Conservation (phyloP, 2,113 vertebrate species). For the Esox niger region DNA sequence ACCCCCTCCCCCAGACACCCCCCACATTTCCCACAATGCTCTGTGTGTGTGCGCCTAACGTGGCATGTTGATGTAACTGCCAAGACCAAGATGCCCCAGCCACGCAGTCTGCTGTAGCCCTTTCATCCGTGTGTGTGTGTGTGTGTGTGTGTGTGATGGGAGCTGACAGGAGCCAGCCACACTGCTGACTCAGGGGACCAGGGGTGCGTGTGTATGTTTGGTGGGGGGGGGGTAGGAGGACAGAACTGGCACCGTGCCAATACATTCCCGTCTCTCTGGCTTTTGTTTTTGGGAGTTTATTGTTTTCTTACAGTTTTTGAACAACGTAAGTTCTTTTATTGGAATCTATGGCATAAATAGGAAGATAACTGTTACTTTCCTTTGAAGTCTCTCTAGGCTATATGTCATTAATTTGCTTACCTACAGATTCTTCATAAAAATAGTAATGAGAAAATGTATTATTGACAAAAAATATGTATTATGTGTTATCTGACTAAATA, state of each 20-base stretch:
- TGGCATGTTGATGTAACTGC: constrained; percentile 51
- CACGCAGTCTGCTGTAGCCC: constrained; percentile 57
- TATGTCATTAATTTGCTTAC: constrained; percentile 10
- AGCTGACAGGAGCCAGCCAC: constrained; percentile 52
- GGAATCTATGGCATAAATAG: not conserved
- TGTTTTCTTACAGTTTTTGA: constrained; percentile 14
- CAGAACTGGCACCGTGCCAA: not conserved
- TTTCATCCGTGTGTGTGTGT: constrained; percentile 64
- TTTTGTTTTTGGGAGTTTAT: not conserved
- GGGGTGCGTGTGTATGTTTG: not conserved
- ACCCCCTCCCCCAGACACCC: not conserved
- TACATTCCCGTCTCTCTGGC: constrained; percentile 8
- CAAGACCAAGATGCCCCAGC: constrained; percentile 50
- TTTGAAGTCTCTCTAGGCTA: constrained; percentile 8
- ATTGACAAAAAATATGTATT: not conserved
- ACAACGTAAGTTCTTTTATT: constrained; percentile 10
- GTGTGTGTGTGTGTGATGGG: constrained; percentile 55
- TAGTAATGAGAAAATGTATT: not conserved
- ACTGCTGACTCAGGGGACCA: constrained; percentile 60
- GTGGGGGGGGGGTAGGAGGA: not conserved
- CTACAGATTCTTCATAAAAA: no score
- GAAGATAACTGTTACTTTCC: not conserved
- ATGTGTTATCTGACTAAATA: not conserved
- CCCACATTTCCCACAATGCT: constrained; percentile 14
- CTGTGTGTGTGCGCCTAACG: constrained; percentile 51